These are phyloP conservation scores for Penaeus indicus DNA, from an alignment of 1,140 invertebrate species.

Conservation along the genomic window DNA sequence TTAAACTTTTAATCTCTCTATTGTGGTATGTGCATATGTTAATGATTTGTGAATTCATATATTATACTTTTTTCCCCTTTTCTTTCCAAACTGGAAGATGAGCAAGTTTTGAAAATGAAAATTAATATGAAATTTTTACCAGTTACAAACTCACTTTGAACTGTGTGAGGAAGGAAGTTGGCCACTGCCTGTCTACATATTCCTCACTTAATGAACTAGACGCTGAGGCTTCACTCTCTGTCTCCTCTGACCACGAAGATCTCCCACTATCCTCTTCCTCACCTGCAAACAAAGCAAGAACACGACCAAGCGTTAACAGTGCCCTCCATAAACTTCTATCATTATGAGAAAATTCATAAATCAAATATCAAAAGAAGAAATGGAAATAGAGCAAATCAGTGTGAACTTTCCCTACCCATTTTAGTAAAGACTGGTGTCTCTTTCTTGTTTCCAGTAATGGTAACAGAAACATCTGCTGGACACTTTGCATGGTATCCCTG, in stretches of 20 bases:
- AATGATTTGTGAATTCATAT: too few relatives aligned
- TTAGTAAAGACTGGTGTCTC: constrained; percentile 51
- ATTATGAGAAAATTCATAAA: neutral
- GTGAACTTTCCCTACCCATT: constrained; percentile 44
- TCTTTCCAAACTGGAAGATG: neutral
- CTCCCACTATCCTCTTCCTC: constrained; percentile 78
- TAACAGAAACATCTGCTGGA: constrained; percentile 53
- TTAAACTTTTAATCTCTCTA: too few relatives aligned
- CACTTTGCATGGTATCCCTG: constrained; percentile 24
- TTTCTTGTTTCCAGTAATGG: constrained; percentile 45
- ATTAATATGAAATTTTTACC: neutral
- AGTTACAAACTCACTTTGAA: constrained; percentile 75
- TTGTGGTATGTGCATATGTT: too few relatives aligned
- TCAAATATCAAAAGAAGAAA: neutral
- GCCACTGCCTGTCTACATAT: constrained; percentile 78
- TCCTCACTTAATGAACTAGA: constrained; percentile 72
- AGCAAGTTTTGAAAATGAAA: neutral
- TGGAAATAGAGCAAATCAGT: too few relatives aligned
- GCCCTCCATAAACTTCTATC: neutral
- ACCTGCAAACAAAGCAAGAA: constrained; percentile 11
- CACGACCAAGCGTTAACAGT: neutral
- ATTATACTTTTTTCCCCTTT: too few relatives aligned
- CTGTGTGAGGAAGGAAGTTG: constrained; percentile 86
- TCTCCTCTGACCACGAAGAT: constrained; percentile 80
- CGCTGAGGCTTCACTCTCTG: constrained; percentile 79